These are phyloP conservation scores for Conger conger DNA, from an alignment of 2,113 vertebrate species.

Conservation along the genomic window DNA sequence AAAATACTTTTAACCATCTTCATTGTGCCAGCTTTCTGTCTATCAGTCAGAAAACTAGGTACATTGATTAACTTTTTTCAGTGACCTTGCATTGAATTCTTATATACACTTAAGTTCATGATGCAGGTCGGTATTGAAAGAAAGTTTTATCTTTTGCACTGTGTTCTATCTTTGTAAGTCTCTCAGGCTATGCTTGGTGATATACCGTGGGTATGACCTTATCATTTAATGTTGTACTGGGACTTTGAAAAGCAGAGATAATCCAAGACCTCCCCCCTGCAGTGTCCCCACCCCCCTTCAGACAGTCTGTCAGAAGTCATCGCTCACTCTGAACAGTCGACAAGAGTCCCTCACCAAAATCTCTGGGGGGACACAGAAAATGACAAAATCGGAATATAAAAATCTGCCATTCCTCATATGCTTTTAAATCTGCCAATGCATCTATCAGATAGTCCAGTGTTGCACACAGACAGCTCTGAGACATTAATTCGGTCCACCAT, in stretches of 20 bases:
- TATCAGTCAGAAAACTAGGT: not conserved
- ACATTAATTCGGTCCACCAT: not conserved
- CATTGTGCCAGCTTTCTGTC: not conserved
- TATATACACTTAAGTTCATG: no score
- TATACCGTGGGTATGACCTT: not conserved
- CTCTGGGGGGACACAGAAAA: not conserved
- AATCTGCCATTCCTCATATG: not conserved
- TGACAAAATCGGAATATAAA: not conserved
- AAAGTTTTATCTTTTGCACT: not conserved
- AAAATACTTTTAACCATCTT: not conserved
- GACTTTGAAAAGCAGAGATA: not conserved
- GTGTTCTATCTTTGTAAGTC: no score
- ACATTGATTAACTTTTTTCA: no score
- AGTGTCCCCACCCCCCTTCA: not conserved
- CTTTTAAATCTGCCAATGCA: not conserved
- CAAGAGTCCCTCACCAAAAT: not conserved
- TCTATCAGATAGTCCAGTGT: not conserved
- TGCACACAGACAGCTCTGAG: not conserved
- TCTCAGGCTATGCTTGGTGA: not conserved
- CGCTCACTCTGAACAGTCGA: not conserved
- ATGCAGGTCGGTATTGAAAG: not conserved
- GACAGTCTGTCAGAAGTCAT: not conserved
- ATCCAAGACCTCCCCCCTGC: not conserved
- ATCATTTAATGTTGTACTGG: not conserved
- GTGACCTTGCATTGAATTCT: no score